phyloP scores from a whole-genome alignment of 2,797 vertebrate species.

The Pangasius macronema region DNA sequence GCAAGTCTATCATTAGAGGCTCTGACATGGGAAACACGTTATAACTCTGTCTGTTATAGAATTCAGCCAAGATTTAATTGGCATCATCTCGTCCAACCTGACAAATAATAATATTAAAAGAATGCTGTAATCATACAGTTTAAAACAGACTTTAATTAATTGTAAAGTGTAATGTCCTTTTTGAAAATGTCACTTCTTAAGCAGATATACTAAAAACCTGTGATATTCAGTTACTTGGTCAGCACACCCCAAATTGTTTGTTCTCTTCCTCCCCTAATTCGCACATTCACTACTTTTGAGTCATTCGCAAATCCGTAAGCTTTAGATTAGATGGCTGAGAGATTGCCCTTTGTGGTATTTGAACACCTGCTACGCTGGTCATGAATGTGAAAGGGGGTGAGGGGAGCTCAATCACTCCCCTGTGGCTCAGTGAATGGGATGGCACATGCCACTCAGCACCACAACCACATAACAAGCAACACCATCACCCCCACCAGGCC shows the following conservation, averaged over 20 bases:
- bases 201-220: background rate
- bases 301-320: background rate
- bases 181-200: background rate
- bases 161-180: background rate
- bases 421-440: conserved; percentile 27
- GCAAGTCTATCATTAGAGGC: background rate
- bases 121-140: background rate
- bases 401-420: conserved; percentile 20
- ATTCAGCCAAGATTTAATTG: background rate
- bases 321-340: background rate
- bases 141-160: background rate
- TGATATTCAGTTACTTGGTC: background rate
- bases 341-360: conserved; percentile 23
- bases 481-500: background rate
- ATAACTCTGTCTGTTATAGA: background rate
- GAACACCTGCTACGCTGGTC: conserved; percentile 22
- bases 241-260: background rate
- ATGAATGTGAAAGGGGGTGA: background rate
- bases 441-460: conserved; percentile 9
- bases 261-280: background rate
- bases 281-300: background rate
- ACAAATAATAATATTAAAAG: background rate
- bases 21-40: background rate
- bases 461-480: conserved; percentile 13
- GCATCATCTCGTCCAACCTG: background rate